Conservation (phyloP, 2,113 vertebrate species). For the Microtus ochrogaster region DNA sequence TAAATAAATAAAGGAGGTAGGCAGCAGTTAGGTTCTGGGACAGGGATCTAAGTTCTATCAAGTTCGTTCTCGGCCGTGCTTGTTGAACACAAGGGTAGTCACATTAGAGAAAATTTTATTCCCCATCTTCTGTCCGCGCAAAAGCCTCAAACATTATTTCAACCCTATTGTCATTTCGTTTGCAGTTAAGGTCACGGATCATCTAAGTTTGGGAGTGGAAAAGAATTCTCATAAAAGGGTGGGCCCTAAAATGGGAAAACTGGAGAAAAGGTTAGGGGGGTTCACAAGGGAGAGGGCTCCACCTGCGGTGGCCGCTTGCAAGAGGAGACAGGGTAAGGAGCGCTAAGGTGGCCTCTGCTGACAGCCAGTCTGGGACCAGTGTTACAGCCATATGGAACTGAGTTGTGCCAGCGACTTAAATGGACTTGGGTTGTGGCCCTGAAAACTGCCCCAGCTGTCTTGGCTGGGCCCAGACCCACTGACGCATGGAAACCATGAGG, state of each 20-base stretch:
- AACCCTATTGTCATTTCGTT: neutral
- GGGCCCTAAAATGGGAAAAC: neutral
- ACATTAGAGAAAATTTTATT: neutral
- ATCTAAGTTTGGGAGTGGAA: neutral
- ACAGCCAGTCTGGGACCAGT: neutral
- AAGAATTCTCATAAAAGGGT: neutral
- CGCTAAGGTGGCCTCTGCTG: neutral
- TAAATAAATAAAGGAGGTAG: neutral
- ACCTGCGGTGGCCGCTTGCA: neutral
- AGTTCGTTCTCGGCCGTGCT: neutral
- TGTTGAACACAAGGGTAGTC: neutral
- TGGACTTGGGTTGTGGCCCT: neutral
- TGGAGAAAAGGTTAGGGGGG: neutral
- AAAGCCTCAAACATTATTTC: neutral
- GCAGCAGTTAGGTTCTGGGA: neutral
- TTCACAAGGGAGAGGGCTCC: neutral
- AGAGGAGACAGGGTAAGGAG: neutral
- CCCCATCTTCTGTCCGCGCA: neutral
- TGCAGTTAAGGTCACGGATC: neutral
- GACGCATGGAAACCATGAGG: neutral
- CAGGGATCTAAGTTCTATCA: neutral
- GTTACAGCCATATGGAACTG: neutral
- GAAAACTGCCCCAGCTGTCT: neutral
- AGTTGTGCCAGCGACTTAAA: neutral
- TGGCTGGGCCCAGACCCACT: neutral